Conservation (phyloP, 2,797 vertebrate genomes). For the Erpetoichthys calabaricus region DNA sequence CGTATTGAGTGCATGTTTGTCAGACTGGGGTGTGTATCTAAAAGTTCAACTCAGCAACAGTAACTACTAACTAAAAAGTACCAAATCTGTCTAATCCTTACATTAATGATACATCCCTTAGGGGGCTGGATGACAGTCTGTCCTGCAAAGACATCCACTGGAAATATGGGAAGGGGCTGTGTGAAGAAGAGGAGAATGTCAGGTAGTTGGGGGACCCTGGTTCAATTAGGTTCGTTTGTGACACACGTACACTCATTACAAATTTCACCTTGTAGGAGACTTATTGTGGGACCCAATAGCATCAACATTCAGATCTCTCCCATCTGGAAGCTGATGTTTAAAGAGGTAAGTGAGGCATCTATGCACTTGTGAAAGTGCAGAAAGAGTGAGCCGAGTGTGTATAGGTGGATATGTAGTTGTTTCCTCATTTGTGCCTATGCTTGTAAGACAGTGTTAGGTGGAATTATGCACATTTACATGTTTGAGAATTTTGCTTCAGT, state of each 20-base stretch:
- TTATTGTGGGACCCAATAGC: slow-evolving; percentile 49
- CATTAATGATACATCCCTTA: slow-evolving; percentile 19
- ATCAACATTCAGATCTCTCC: slow-evolving; percentile 52
- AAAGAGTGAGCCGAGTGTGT: no score
- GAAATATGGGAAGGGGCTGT: slow-evolving; percentile 47
- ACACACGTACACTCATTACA: no score
- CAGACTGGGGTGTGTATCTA: slow-evolving; percentile 47
- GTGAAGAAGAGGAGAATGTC: slow-evolving; percentile 35
- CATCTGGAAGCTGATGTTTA: slow-evolving; percentile 57
- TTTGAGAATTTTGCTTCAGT: no score
- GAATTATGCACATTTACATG: no score
- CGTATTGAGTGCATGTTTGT: slow-evolving; percentile 36
- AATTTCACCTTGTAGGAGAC: slow-evolving; percentile 30
- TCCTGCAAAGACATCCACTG: slow-evolving; percentile 42
- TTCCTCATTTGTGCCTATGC: no score
- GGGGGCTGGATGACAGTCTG: slow-evolving; percentile 44
- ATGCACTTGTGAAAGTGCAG: background rate
- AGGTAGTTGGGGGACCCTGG: slow-evolving; percentile 29
- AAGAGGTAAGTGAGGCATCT: slow-evolving; percentile 43
- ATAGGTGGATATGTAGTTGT: no score
- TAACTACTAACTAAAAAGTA: background rate
- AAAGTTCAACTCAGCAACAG: background rate
- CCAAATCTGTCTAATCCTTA: slow-evolving; percentile 4
- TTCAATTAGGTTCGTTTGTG: no score
- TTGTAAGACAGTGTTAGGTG: no score